Percentiles rank a stretch among this genome's conserved stretches.
phyloP scores from a whole-genome alignment of 2,797 vertebrate species.

The Scolopax bukidnonensis region DNA sequence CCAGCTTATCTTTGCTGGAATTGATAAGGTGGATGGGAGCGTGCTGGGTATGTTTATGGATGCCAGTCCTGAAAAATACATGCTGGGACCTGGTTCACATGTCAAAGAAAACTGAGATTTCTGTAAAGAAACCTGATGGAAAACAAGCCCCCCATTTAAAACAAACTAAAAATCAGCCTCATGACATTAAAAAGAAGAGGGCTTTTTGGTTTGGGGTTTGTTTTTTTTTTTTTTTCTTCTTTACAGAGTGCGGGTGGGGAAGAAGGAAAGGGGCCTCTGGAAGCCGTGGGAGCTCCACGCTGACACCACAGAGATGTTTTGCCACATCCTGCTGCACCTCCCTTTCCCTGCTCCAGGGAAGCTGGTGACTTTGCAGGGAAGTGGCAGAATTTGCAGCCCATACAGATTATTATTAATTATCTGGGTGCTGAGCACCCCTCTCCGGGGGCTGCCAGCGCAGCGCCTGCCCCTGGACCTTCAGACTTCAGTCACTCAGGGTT shows the following conservation, averaged over 20 bases:
- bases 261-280: background rate
- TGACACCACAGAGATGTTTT: background rate
- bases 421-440: background rate
- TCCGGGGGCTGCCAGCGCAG: background rate
- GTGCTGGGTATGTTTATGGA: rapidly evolving
- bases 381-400: background rate
- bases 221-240: background rate
- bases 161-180: background rate
- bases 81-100: background rate
- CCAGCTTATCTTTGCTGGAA: background rate
- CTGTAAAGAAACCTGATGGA: background rate
- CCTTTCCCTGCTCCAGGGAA: background rate
- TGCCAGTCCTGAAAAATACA: background rate
- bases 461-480: background rate
- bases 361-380: background rate
- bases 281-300: background rate
- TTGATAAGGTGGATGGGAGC: background rate
- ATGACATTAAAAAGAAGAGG: rapidly evolving
- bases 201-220: no score
- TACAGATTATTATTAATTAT: background rate
- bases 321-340: background rate
- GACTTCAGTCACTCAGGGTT: background rate
- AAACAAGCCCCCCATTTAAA: background rate
- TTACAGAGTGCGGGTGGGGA: no score
- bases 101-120: background rate